These are phyloP conservation scores for Pangasius djambal DNA, from an alignment of 2,797 vertebrate genomes.

Conservation along the genomic window DNA sequence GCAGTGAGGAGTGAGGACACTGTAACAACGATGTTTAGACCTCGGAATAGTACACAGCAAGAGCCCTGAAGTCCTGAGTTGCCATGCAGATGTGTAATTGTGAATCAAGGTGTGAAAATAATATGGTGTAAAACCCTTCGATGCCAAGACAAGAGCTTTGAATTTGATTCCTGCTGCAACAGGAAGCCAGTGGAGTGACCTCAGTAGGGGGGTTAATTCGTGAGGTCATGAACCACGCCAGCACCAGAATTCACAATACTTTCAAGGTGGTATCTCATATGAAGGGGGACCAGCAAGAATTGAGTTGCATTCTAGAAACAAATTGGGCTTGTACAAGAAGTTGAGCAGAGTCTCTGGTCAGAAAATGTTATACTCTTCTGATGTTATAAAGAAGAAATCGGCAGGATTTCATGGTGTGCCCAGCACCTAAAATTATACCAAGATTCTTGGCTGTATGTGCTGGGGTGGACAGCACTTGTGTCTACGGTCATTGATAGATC, in stretches of 20 bases:
- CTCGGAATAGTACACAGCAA: not conserved
- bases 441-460: not conserved
- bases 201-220: not conserved
- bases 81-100: not conserved
- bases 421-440: not conserved
- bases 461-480: not conserved
- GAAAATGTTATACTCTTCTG: not conserved
- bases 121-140: not conserved
- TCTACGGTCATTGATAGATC: not conserved
- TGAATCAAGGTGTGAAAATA: constrained; percentile 3
- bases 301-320: not conserved
- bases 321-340: not conserved
- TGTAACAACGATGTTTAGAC: not conserved
- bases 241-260: not conserved
- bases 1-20: not conserved
- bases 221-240: too few relatives aligned
- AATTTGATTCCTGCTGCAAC: not conserved
- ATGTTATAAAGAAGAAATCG: not conserved
- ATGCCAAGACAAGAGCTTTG: not conserved
- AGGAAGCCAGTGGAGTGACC: not conserved
- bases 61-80: not conserved
- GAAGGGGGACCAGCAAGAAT: not conserved
- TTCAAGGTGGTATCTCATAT: not conserved
- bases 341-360: not conserved
- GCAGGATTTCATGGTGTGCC: not conserved